A percentile compares a stretch with the other conserved stretches of the same genome.
Conservation (phyloP, 92 coral and sea anemone species). For the Zoanthus sociatus region DNA sequence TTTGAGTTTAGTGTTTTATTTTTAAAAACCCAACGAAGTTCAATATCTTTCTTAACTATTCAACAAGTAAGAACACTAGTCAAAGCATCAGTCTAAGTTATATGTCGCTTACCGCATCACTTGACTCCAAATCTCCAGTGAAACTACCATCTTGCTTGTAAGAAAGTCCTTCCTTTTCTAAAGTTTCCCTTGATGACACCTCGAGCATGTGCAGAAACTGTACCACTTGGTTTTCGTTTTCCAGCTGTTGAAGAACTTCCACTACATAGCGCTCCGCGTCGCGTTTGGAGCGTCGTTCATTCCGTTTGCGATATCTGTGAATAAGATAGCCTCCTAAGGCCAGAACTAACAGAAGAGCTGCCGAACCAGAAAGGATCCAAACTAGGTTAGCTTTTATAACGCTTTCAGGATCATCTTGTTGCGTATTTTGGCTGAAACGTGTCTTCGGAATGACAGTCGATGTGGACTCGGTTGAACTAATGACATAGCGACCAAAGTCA, state of each 20-base stretch:
- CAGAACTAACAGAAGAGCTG: background rate
- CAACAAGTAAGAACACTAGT: background rate
- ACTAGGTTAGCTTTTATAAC: background rate
- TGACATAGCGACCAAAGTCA: slow-evolving; percentile 7
- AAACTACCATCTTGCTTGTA: background rate
- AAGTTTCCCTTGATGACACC: slow-evolving; percentile 38
- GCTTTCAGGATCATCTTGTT: background rate
- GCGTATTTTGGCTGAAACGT: background rate
- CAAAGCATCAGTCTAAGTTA: background rate
- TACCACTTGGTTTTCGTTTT: slow-evolving; percentile 38
- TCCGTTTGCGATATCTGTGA: slow-evolving; percentile 12
- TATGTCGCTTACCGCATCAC: slow-evolving; percentile 1
- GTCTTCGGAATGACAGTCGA: slow-evolving; percentile 9
- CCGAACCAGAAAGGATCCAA: slow-evolving; percentile 11
- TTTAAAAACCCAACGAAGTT: too few relatives aligned
- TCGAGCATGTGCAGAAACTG: slow-evolving; percentile 44
- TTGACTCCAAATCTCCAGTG: background rate
- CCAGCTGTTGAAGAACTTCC: slow-evolving; percentile 39
- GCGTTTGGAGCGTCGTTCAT: slow-evolving; percentile 12
- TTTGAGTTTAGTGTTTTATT: too few relatives aligned
- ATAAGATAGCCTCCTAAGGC: slow-evolving; percentile 1
- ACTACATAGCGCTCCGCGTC: slow-evolving; percentile 40
- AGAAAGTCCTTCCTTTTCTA: background rate
- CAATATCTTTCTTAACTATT: too few relatives aligned
- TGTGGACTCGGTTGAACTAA: background rate